These are phyloP conservation scores for Ptilonorhynchus violaceus DNA, from an alignment of 2,113 vertebrate genomes.

Conservation along the genomic window DNA sequence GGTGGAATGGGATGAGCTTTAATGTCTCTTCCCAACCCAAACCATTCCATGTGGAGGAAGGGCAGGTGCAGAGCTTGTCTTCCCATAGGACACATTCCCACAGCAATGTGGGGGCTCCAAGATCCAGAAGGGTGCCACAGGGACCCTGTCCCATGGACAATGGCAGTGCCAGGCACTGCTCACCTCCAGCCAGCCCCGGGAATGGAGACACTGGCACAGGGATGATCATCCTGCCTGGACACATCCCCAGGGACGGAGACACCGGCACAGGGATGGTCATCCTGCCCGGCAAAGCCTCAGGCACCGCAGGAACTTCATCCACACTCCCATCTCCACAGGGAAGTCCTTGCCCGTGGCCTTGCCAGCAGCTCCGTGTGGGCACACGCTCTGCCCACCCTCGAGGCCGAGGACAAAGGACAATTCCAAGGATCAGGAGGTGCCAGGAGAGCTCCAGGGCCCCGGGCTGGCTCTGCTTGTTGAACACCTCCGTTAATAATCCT, in stretches of 20 bases:
- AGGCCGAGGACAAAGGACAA: not conserved
- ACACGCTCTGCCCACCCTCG: not conserved
- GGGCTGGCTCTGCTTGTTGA: not conserved
- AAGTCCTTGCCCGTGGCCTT: not conserved
- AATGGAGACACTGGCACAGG: not conserved
- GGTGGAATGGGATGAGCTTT: not conserved
- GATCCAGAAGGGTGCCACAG: not conserved
- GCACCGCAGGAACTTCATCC: not conserved
- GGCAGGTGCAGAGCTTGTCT: not conserved
- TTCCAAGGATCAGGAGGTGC: not conserved
- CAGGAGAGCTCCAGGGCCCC: not conserved
- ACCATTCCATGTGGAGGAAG: not conserved
- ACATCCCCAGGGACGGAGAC: not conserved
- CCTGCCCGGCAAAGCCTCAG: not conserved
- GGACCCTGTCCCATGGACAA: not conserved
- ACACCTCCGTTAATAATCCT: constrained; percentile 9
- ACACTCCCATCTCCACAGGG: not conserved
- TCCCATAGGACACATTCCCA: not conserved
- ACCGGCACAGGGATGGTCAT: fast-evolving
- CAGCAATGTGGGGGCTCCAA: not conserved
- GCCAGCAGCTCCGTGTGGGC: not conserved
- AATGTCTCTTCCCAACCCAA: not conserved
- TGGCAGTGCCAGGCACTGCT: not conserved
- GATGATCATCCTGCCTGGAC: not conserved
- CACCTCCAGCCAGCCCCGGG: not conserved